Conservation (phyloP, 2,888 invertebrate genomes). For the Andrena dorsata region DNA sequence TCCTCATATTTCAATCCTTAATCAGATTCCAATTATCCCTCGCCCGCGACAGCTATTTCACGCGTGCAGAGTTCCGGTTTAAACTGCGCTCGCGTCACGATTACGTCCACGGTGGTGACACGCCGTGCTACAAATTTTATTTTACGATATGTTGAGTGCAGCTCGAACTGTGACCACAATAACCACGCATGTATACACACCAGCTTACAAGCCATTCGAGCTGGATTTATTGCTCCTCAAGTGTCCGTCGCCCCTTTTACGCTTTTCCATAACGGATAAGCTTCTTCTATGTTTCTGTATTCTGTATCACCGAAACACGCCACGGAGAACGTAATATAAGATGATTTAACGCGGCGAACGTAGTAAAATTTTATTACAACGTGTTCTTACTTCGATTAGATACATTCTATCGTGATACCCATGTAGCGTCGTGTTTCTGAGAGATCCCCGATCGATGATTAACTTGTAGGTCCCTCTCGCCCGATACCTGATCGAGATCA, state of each 20-base stretch:
- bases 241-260: constrained; percentile 35
- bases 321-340: constrained; percentile 1
- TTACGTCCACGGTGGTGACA: constrained; percentile 61
- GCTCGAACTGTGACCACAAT: constrained; percentile 48
- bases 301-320: constrained; percentile 6
- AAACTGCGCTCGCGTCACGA: constrained; percentile 60
- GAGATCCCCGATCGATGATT: neutral
- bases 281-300: constrained; percentile 26
- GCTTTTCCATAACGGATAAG: constrained; percentile 40
- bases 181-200: constrained; percentile 7
- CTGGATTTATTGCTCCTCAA: constrained; percentile 61
- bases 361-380: constrained; percentile 40
- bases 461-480: neutral
- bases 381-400: constrained; percentile 16
- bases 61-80: constrained; percentile 44
- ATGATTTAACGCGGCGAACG: constrained; percentile 32
- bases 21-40: constrained; percentile 52
- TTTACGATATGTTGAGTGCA: constrained; percentile 69
- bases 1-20: constrained; percentile 26
- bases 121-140: constrained; percentile 67
- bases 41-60: constrained; percentile 24
- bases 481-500: neutral
- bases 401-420: neutral
- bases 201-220: constrained; percentile 48
- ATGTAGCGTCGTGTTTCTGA: constrained; percentile 1